Evolutionary conservation across 1,140 invertebrate genomes (phyloP).

Genomic region (Limonius californicus): DNA sequence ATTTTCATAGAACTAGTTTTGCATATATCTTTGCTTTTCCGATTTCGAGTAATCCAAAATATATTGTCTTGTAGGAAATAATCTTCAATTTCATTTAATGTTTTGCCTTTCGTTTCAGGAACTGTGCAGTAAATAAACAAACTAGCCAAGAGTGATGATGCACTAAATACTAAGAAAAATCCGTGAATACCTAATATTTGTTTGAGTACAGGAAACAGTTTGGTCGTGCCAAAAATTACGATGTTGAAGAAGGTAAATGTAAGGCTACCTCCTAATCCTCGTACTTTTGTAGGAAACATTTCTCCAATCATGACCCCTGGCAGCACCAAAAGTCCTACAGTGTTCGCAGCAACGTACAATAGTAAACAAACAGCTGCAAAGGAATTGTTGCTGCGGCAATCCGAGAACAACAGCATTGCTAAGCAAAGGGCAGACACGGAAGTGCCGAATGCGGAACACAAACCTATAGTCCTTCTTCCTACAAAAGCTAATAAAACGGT

Average conservation of each 20-base stretch:
- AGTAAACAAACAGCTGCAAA: constrained; percentile 51
- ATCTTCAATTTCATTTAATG: constrained; percentile 74
- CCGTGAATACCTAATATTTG: constrained; percentile 56
- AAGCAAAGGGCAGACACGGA: constrained; percentile 57
- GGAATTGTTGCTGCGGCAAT: constrained; percentile 43
- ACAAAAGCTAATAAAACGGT: constrained; percentile 60
- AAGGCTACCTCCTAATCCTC: constrained; percentile 53
- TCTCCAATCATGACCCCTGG: constrained; percentile 69
- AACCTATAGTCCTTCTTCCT: constrained; percentile 58
- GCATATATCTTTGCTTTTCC: constrained; percentile 2
- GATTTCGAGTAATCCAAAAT: constrained; percentile 56
- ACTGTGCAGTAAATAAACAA: constrained; percentile 68
- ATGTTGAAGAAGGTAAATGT: constrained; percentile 68
- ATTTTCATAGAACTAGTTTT: not conserved
- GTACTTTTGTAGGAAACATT: constrained; percentile 60
- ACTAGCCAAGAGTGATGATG: constrained; percentile 56
- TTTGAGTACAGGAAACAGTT: constrained; percentile 63
- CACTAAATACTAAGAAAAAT: constrained; percentile 66
- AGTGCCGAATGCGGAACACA: constrained; percentile 63
- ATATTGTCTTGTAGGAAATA: constrained; percentile 66
- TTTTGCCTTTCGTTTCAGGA: constrained; percentile 79
- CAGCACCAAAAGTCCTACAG: constrained; percentile 65
- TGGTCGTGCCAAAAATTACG: constrained; percentile 66
- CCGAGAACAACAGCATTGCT: constrained; percentile 52
- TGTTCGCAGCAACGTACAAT: constrained; percentile 65